Conservation (phyloP, 1,140 invertebrate species). For the Neodiprion virginianus region DNA sequence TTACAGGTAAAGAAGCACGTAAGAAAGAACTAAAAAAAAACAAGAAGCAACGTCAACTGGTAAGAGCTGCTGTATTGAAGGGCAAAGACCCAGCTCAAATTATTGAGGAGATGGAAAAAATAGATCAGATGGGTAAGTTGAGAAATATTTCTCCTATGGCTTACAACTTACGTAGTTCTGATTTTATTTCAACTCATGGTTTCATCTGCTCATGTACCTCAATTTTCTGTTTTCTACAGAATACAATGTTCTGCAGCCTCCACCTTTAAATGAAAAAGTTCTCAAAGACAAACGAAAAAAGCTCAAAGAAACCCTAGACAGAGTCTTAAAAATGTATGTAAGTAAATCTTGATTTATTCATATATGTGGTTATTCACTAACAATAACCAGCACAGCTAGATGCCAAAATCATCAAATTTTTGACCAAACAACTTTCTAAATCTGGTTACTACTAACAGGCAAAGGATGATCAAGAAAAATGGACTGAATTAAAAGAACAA, state of each 20-base stretch:
- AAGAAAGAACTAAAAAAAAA: constrained; percentile 99
- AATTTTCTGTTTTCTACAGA: constrained; percentile 68
- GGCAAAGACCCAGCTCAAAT: constrained; percentile 96
- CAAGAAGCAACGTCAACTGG: constrained; percentile 94
- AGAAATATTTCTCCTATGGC: constrained; percentile 8
- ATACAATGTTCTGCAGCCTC: constrained; percentile 92
- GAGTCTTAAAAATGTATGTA: constrained; percentile 95
- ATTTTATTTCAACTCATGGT: constrained; percentile 11
- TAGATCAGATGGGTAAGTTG: constrained; percentile 93
- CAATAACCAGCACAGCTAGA: too few relatives aligned
- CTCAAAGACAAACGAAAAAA: constrained; percentile 96
- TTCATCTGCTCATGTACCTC: constrained; percentile 23
- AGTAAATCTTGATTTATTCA: constrained; percentile 63
- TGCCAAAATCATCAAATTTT: neutral
- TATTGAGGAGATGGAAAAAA: constrained; percentile 95
- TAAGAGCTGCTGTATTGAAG: constrained; percentile 95
- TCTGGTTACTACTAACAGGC: constrained; percentile 65
- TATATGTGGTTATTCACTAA: neutral
- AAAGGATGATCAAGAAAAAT: constrained; percentile 96
- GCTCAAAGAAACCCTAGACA: constrained; percentile 92
- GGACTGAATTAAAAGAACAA: constrained; percentile 87
- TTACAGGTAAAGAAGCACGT: constrained; percentile 92
- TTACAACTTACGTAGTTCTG: constrained; percentile 24
- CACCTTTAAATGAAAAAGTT: constrained; percentile 95
- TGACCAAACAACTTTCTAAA: too few relatives aligned